These are phyloP conservation scores for Perdita meconis DNA, from an alignment of 2,888 invertebrate species.

Conservation along the genomic window DNA sequence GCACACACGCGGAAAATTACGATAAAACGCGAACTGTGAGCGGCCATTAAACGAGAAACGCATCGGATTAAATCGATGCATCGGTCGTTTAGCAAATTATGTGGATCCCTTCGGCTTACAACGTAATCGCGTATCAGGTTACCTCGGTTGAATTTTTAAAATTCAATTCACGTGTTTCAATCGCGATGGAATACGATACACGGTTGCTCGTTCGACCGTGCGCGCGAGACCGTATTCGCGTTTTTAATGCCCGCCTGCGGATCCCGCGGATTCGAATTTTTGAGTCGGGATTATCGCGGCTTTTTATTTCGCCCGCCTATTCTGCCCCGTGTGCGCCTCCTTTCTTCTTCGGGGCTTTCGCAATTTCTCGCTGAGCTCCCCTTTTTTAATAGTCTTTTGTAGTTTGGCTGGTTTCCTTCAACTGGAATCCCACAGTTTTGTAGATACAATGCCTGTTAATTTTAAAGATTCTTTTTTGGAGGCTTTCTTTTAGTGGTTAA, in stretches of 20 bases:
- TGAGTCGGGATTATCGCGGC: background rate
- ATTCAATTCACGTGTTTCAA: slow-evolving; percentile 42
- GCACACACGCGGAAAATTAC: slow-evolving; percentile 7
- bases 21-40: background rate
- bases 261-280: background rate
- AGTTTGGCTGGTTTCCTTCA: no score
- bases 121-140: slow-evolving; percentile 30
- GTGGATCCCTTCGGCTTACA: slow-evolving; percentile 29
- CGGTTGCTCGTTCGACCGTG: background rate
- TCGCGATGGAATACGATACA: slow-evolving; percentile 30
- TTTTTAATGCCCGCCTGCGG: slow-evolving; percentile 14
- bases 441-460: no score
- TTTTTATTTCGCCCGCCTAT: background rate
- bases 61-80: slow-evolving; percentile 30
- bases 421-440: no score
- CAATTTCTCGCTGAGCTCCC: no score
- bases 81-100: slow-evolving; percentile 39
- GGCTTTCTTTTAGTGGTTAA: no score
- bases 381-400: no score
- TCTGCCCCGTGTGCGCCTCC: no score
- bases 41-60: background rate
- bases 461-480: no score
- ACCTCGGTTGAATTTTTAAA: slow-evolving; percentile 38
- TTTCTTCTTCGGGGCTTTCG: no score
- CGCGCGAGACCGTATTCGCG: background rate